Base-by-base conservation (phyloP, 2,888 invertebrate genomes). In the Dimorphilus gyrociliatus region DNA sequence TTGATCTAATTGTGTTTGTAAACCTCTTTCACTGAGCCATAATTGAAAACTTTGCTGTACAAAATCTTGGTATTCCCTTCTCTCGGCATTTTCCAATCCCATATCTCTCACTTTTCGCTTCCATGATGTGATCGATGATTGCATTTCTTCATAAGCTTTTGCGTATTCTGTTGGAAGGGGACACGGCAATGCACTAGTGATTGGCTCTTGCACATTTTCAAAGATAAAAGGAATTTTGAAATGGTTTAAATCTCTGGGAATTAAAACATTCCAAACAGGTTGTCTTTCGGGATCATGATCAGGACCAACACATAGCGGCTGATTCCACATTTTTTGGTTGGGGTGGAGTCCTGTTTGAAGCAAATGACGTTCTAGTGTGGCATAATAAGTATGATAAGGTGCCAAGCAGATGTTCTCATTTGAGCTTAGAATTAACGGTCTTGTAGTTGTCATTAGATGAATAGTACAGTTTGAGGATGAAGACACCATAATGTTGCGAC, bases 361-460 rank as follows among this genome's bases (percentile, higher is more conserved):
- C 58, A 64, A 52, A 33, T 65, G 64, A 13, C 59, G 53, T 33
- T 60, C 57, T 23, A 65, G 49, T 29, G 46, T 46, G 1, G 56
- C 51, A 39, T 64, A 64, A 45, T 43, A 52, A 3, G 64, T 60
- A 44, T 63, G 55, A 44, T 58, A 62, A 2, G 64, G 65, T 3
- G 60, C 63, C 33, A 65, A 44, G 16, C 48, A 40, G 10, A 65
- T 40, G 12, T 47, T 42, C 32, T 55, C 54, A 40, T 60, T 62
- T 18, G 55, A 53, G 19, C 58, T 53, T 23, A 60, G 50, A 10
- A 65, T 35, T 16, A 64, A 40, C 1, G 65, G 65, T 6, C 56
- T 51, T 32, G 51, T 55, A 2, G 64, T 61, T 2, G 63, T 63
- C 33, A 63, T 37, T 7, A 61, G 43, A 39, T 64, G 53, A n/a